phyloP scores from a whole-genome alignment of 2,888 invertebrate species.

The Anthophora plumipes region DNA sequence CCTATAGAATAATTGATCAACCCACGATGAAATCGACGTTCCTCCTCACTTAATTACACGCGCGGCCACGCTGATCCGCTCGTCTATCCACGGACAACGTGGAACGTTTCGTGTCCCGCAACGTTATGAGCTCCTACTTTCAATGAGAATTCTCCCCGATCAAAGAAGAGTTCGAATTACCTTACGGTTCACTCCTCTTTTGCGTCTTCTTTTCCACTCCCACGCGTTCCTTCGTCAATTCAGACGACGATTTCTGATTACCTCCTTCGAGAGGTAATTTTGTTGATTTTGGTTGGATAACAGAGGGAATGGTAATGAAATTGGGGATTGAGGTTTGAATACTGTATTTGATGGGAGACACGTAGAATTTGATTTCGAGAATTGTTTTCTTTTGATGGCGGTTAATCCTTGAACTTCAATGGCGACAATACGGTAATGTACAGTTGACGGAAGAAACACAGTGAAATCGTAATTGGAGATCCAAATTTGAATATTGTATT shows the following conservation, averaged over 20 bases:
- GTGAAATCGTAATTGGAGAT: no score
- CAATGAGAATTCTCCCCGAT: background rate
- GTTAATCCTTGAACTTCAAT: no score
- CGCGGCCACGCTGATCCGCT: slow-evolving; percentile 12
- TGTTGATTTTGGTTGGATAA: background rate
- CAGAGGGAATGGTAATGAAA: background rate
- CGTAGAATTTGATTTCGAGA: no score
- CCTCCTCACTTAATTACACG: slow-evolving; percentile 54
- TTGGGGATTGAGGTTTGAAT: background rate
- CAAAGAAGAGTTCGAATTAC: slow-evolving; percentile 1
- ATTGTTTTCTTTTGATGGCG: no score
- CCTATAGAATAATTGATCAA: slow-evolving; percentile 57
- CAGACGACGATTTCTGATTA: background rate
- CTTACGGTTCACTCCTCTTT: background rate
- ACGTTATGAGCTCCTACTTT: background rate
- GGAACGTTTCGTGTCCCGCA: no score
- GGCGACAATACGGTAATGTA: no score
- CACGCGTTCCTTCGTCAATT: background rate
- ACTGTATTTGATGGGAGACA: no score
- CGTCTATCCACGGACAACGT: slow-evolving; percentile 6
- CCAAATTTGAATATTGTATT: no score
- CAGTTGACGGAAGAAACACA: no score
- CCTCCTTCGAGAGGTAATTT: background rate
- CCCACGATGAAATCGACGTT: slow-evolving; percentile 49
- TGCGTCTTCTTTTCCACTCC: background rate